phyloP scores from a whole-genome alignment of 2,888 invertebrate genomes.

The Heliconius cydno region DNA sequence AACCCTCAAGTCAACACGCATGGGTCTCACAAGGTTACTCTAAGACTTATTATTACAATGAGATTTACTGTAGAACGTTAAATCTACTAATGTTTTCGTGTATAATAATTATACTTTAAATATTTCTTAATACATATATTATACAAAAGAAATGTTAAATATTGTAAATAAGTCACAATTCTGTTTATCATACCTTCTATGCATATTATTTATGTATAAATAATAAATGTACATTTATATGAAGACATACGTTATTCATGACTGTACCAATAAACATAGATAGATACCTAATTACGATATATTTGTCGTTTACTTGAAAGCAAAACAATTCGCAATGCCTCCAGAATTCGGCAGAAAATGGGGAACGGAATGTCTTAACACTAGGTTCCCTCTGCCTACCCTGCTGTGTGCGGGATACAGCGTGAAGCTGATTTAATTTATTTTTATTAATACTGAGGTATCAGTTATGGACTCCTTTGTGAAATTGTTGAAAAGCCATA shows the following conservation, averaged over 20 bases:
- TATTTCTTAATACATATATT: background rate
- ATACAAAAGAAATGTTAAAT: background rate
- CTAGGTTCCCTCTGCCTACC: too few species aligned
- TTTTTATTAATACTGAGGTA: background rate
- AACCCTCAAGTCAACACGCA: slow-evolving; percentile 30
- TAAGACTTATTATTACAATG: slow-evolving; percentile 22
- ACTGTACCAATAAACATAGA: background rate
- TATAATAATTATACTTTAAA: slow-evolving; percentile 1
- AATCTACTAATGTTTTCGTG: background rate
- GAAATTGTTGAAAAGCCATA: background rate
- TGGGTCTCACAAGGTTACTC: slow-evolving; percentile 35
- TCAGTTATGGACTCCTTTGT: background rate
- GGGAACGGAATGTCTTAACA: too few species aligned
- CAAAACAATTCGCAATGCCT: too few species aligned
- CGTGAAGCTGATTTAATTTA: background rate
- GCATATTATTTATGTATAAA: background rate
- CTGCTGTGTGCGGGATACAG: too few species aligned
- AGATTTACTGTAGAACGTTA: slow-evolving; percentile 24
- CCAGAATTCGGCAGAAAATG: too few species aligned
- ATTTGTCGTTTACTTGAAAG: background rate
- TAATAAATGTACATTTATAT: background rate
- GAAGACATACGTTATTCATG: background rate
- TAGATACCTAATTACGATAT: background rate
- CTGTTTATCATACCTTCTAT: background rate
- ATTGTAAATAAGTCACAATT: background rate